Percentiles rank a stretch among this genome's conserved stretches.
These are phyloP conservation scores for Arnoldichthys spilopterus DNA, from an alignment of 2,797 vertebrate genomes.

Conservation along the genomic window DNA sequence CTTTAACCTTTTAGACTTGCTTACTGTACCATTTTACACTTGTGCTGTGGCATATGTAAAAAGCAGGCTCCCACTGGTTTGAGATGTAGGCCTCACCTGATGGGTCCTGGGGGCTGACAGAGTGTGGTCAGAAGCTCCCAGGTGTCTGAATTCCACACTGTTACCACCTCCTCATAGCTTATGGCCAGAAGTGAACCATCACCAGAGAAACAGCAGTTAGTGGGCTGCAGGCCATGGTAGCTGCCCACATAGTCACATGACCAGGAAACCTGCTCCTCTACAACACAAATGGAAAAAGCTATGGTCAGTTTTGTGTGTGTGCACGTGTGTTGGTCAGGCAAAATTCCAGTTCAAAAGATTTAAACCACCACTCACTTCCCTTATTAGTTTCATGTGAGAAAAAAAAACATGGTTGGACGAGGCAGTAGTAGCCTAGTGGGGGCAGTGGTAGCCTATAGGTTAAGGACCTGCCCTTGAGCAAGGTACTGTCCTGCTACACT, in stretches of 20 bases:
- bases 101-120: conserved; percentile 89
- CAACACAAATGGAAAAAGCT: conserved; percentile 18
- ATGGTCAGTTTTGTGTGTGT: background rate
- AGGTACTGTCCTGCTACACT: no score
- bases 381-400: background rate
- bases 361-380: background rate
- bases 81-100: conserved; percentile 77
- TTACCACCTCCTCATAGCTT: conserved; percentile 88
- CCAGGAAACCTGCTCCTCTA: conserved; percentile 84
- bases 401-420: no score
- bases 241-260: conserved; percentile 92
- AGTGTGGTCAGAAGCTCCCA: conserved; percentile 94
- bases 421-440: no score
- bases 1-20: no score
- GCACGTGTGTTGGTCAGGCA: background rate
- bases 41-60: no score
- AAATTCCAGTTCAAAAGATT: background rate
- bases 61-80: background rate
- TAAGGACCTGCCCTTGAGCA: no score
- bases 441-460: no score
- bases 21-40: background rate
- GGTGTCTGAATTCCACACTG: conserved; percentile 87
- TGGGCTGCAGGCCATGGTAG: conserved; percentile 87
- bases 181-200: conserved; percentile 93
- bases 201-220: conserved; percentile 89